Percentiles rank a stretch among this genome's conserved stretches.
phyloP scores from a whole-genome alignment of 2,797 vertebrate genomes.

The Myotis vivesi region DNA sequence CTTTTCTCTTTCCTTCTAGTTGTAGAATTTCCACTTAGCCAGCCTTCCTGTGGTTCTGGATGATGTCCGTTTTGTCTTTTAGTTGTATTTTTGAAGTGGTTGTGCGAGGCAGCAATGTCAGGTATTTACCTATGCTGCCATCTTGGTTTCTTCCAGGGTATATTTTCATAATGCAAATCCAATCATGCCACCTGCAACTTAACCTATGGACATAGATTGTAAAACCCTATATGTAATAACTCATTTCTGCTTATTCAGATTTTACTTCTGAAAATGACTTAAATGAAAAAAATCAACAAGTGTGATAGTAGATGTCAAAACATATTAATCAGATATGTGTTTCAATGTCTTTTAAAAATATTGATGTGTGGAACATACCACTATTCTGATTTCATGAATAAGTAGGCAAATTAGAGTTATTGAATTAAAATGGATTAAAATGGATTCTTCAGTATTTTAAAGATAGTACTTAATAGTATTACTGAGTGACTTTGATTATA shows the following conservation, averaged over 20 bases:
- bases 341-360: not conserved
- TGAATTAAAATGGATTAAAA: conserved; percentile 20
- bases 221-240: not conserved
- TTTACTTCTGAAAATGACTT: not conserved
- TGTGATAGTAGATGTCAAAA: not conserved
- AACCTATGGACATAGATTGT: not conserved
- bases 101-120: too few relatives aligned
- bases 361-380: not conserved
- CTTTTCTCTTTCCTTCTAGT: too few relatives aligned
- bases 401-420: not conserved
- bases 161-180: not conserved
- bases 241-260: not conserved
- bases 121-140: too few relatives aligned
- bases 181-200: not conserved
- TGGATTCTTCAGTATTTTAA: not conserved
- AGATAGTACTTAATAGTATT: not conserved
- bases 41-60: too few relatives aligned
- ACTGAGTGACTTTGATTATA: not conserved
- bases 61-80: too few relatives aligned
- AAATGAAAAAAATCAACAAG: not conserved
- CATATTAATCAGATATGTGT: not conserved
- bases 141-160: not conserved
- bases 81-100: too few relatives aligned
- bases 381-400: not conserved
- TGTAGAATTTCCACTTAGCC: too few relatives aligned